Evolutionary conservation across 92 coral and sea anemone species (phyloP), one percentile per base, ranked within the genome.

Genomic region (Zoanthus gigantus): DNA sequence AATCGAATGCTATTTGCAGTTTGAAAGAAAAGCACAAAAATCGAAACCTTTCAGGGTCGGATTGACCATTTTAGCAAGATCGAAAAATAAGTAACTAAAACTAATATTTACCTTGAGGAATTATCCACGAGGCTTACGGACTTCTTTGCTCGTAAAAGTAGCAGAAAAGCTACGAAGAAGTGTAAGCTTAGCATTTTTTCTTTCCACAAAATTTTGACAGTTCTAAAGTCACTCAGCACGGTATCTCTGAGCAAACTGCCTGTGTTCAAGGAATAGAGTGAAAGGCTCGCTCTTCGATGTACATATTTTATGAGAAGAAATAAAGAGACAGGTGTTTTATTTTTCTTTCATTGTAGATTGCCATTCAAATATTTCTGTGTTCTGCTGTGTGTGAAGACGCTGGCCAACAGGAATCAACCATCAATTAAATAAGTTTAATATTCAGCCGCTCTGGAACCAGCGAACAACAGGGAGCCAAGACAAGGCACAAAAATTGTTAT

Each of bases 221-320:
- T 81, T 47, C 74, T 54, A 66, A 81, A 81, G 85, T 81, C 85
- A 65, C 85, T 6, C 85, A 81, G 63, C 85, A 81, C 63, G 85
- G 37, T 53, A 6, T 12, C 52, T 6, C 60, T 9, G 53, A 54
- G 52, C 34, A 7, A 11, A 37, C 65, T 58, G 12, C 6, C 60
- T 68, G 57, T 30, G 28, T 7, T 66, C 75, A 23, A 23, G 61
- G 75, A 14, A 46, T 7, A 42, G 45, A 66, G 61, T 81, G 85
- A 81, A 31, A 47, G 37, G 53, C 34, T 28, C 85, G 85, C 29
- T 65, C 28, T 44, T 66, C 23, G 47, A 45, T 30, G 60, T 81
- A 71, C 85, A 81, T 81, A 81, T 81, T 81, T 81, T 57, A 81
- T 81, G 85, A 81, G 47, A 46, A 65, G 52, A 81, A 28, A 23